phyloP scores from a whole-genome alignment of 2,888 invertebrate species.

The Drosophila helvetica region DNA sequence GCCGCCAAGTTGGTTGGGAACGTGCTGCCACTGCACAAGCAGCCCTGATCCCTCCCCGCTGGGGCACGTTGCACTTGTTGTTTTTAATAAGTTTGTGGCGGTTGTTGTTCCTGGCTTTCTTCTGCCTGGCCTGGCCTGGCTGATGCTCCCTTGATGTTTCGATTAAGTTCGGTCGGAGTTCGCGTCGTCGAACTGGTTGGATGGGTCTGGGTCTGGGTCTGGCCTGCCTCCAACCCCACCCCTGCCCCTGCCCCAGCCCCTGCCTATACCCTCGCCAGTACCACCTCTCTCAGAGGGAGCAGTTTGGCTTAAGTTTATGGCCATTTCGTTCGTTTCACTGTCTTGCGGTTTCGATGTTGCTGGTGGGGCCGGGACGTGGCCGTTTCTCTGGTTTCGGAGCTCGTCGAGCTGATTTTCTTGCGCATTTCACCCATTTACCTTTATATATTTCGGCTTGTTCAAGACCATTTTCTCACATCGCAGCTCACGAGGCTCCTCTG shows the following conservation, averaged over 20 bases:
- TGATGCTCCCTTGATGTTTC: slow-evolving; percentile 76
- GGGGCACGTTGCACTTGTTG: slow-evolving; percentile 76
- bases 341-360: slow-evolving; percentile 56
- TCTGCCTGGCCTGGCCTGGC: slow-evolving; percentile 20
- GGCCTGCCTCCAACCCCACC: too few species aligned
- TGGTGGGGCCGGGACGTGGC: slow-evolving; percentile 9
- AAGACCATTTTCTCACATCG: slow-evolving; percentile 71
- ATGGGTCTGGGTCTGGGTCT: slow-evolving; percentile 42
- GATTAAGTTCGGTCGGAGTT: slow-evolving; percentile 80
- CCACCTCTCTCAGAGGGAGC: slow-evolving; percentile 36
- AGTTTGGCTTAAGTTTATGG: slow-evolving; percentile 76
- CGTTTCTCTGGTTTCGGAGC: slow-evolving; percentile 45
- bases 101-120: slow-evolving; percentile 31
- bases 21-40: slow-evolving; percentile 77
- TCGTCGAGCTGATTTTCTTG: slow-evolving; percentile 77
- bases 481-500: slow-evolving; percentile 15
- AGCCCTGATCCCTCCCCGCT: slow-evolving; percentile 42
- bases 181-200: slow-evolving; percentile 76
- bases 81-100: slow-evolving; percentile 80
- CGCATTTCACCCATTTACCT: slow-evolving; percentile 80
- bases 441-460: slow-evolving; percentile 67
- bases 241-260: slow-evolving; percentile 19
- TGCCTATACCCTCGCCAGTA: background rate
- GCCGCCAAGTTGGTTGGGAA: slow-evolving; percentile 39
- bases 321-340: slow-evolving; percentile 77